Evolutionary conservation across 2,888 invertebrate species (phyloP).

Genomic region (Drosophila ustulata): DNA sequence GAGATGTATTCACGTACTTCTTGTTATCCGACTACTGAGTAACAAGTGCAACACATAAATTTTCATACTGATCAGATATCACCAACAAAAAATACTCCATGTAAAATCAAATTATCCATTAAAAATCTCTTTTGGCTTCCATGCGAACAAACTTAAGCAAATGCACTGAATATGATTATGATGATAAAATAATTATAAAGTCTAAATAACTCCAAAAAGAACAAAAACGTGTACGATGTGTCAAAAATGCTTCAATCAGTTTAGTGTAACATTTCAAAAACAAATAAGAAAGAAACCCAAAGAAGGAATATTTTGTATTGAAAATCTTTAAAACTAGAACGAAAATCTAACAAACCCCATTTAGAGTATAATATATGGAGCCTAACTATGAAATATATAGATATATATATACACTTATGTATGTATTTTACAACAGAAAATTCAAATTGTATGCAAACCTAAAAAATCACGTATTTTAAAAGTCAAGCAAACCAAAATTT

Average conservation of each 20-base stretch:
- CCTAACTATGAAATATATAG: conserved; percentile 37
- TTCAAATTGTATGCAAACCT: conserved; percentile 43
- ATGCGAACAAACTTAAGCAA: conserved; percentile 43
- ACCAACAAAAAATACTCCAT: conserved; percentile 26
- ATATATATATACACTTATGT: conserved; percentile 34
- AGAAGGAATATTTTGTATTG: conserved; percentile 76
- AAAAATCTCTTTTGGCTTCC: conserved; percentile 57
- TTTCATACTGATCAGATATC: conserved; percentile 20
- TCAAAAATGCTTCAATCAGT: conserved; percentile 82
- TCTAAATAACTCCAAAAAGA: conserved; percentile 43
- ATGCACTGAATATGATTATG: conserved; percentile 48
- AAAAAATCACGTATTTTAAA: conserved; percentile 60
- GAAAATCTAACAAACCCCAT: conserved; percentile 35
- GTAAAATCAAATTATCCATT: too few species aligned
- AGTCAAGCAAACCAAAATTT: conserved; percentile 46
- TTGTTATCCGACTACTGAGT: conserved; percentile 51
- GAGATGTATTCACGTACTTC: conserved; percentile 49
- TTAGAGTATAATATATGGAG: conserved; percentile 49
- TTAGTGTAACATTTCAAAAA: conserved; percentile 68
- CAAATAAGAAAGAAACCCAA: conserved; percentile 49
- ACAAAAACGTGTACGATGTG: conserved; percentile 77
- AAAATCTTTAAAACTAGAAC: conserved; percentile 59
- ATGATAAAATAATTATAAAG: conserved; percentile 45
- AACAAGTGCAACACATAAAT: conserved; percentile 19
- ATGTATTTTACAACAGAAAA: conserved; percentile 66